phyloP scores from a whole-genome alignment of 2,797 vertebrate genomes.

The Sebastes taczanowskii region DNA sequence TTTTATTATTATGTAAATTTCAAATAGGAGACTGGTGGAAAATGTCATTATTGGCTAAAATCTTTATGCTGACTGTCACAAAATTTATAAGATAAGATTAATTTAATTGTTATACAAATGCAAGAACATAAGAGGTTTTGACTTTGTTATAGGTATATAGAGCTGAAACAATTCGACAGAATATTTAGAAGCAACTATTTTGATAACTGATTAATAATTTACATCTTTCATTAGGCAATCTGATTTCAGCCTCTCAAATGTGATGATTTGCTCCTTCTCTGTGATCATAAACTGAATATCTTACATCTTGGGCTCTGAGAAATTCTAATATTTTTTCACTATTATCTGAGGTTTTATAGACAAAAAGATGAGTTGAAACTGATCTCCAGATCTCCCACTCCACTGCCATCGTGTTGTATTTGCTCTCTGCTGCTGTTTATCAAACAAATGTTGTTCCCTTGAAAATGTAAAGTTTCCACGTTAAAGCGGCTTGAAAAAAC shows the following conservation, averaged over 20 bases:
- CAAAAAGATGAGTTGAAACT: background rate
- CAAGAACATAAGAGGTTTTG: background rate
- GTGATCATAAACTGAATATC: background rate
- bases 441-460: constrained; percentile 14
- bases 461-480: constrained; percentile 53
- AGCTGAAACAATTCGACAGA: background rate
- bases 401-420: background rate
- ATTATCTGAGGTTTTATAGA: background rate
- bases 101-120: background rate
- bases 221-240: background rate
- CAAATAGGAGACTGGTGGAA: background rate
- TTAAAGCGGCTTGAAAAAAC: constrained; percentile 51
- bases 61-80: background rate
- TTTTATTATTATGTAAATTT: background rate
- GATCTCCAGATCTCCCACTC: background rate
- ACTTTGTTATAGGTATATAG: background rate
- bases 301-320: background rate
- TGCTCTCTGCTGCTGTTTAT: constrained; percentile 12
- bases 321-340: background rate
- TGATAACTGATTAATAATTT: background rate
- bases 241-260: background rate
- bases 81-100: background rate
- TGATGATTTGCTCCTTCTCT: background rate
- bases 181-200: background rate
- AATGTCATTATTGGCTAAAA: background rate